Conservation (phyloP, 2,888 invertebrate genomes). For the Plebejus argus region DNA sequence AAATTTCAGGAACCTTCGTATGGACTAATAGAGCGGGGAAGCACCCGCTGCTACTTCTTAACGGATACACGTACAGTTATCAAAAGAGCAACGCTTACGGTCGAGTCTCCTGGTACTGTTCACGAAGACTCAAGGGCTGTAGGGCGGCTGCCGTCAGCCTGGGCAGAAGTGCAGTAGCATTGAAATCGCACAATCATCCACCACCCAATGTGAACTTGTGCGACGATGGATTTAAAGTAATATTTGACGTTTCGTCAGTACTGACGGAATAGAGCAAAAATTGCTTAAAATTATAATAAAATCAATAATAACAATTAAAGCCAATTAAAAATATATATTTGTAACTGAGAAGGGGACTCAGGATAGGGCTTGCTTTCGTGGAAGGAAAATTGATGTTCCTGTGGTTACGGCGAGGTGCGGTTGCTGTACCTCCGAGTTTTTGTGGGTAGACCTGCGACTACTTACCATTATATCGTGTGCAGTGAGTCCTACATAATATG, state of each 20-base stretch:
- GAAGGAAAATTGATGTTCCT: too few relatives aligned
- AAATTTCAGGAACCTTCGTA: constrained; percentile 59
- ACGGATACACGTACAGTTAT: constrained; percentile 70
- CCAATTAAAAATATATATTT: not conserved
- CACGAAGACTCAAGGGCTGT: constrained; percentile 68
- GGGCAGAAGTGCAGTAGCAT: constrained; percentile 53
- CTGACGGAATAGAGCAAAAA: not conserved
- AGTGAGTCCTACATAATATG: too few relatives aligned
- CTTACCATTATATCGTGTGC: too few relatives aligned
- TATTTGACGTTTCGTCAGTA: not conserved
- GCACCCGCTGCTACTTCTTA: constrained; percentile 65
- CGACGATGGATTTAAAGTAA: not conserved
- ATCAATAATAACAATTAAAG: not conserved
- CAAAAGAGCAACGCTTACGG: constrained; percentile 73
- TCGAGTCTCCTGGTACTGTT: constrained; percentile 73
- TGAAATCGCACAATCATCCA: constrained; percentile 63
- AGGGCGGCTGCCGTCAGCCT: constrained; percentile 66
- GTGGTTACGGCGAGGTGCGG: too few relatives aligned
- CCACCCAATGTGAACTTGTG: constrained; percentile 56
- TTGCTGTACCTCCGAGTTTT: too few relatives aligned
- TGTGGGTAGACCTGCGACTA: too few relatives aligned
- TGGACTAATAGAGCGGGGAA: constrained; percentile 73
- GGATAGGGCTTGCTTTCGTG: too few relatives aligned
- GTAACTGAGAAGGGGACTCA: too few relatives aligned
- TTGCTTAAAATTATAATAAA: not conserved